Percentiles rank a stretch among this genome's conserved stretches.
phyloP scores from a whole-genome alignment of 2,888 invertebrate species.

The Heliconius charithonia region DNA sequence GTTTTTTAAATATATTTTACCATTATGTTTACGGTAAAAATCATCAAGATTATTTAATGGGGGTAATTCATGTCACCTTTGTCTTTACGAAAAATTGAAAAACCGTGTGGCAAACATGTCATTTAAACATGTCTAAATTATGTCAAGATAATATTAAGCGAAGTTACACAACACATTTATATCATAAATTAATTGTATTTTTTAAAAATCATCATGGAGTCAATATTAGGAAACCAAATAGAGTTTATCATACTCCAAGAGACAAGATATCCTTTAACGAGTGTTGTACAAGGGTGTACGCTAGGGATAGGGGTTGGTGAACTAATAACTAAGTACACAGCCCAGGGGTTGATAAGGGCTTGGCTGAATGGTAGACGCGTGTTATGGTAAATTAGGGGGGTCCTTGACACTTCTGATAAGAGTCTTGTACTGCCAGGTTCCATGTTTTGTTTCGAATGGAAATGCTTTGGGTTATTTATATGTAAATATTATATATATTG shows the following conservation, averaged over 20 bases:
- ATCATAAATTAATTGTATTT: background rate
- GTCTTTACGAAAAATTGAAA: background rate
- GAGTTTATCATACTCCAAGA: conserved; percentile 26
- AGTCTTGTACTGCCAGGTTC: background rate
- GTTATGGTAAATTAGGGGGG: conserved; percentile 26
- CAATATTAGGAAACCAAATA: background rate
- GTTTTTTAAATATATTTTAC: too few relatives aligned
- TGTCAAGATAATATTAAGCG: background rate
- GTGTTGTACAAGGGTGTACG: conserved; percentile 44
- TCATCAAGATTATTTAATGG: background rate
- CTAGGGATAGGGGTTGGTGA: conserved; percentile 41
- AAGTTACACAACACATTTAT: too few relatives aligned
- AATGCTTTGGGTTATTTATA: background rate
- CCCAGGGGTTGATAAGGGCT: conserved; percentile 26
- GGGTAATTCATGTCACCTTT: background rate
- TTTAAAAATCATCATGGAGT: background rate
- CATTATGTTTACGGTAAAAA: too few relatives aligned
- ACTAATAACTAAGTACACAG: conserved; percentile 35
- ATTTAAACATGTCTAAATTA: background rate
- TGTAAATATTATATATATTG: too few relatives aligned
- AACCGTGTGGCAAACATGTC: background rate
- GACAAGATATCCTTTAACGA: conserved; percentile 49
- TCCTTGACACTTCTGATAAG: conserved; percentile 1
- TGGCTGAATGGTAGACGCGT: conserved; percentile 16
- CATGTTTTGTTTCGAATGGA: background rate